These are phyloP conservation scores for Silurus glanis DNA, from an alignment of 2,113 vertebrate species.

Conservation along the genomic window DNA sequence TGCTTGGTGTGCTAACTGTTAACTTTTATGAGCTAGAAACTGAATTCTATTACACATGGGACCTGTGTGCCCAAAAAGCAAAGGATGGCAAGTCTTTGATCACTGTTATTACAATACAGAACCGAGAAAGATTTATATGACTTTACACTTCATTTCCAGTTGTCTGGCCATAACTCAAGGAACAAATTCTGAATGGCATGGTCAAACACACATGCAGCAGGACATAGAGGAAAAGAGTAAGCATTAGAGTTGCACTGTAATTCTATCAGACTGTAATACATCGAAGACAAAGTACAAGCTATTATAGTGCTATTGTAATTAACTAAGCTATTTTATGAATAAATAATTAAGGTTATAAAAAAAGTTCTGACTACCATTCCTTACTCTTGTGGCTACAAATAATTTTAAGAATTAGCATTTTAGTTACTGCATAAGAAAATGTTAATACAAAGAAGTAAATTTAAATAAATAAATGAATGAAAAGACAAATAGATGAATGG, in stretches of 20 bases:
- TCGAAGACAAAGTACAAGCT: too few relatives aligned
- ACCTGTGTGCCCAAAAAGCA: slow-evolving; percentile 31
- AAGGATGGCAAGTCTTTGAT: slow-evolving; percentile 38
- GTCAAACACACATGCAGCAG: background rate
- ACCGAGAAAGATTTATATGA: background rate
- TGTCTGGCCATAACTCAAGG: background rate
- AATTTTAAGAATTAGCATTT: background rate
- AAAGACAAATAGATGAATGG: background rate
- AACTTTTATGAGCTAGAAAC: slow-evolving; percentile 53
- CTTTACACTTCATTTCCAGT: slow-evolving; percentile 10
- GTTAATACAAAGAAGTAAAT: background rate
- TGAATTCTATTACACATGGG: slow-evolving; percentile 28
- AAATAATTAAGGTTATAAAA: background rate
- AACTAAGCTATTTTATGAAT: background rate
- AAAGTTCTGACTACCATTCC: background rate
- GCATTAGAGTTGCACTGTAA: background rate
- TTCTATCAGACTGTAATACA: background rate
- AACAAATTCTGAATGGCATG: background rate
- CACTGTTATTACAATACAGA: slow-evolving; percentile 25
- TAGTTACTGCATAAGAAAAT: background rate
- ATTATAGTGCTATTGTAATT: background rate
- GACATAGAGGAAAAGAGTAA: background rate
- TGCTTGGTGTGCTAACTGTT: slow-evolving; percentile 40
- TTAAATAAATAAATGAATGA: too few relatives aligned
- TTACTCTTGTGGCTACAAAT: background rate